phyloP scores from a whole-genome alignment of 2,888 invertebrate genomes.

The Clanis bilineata region DNA sequence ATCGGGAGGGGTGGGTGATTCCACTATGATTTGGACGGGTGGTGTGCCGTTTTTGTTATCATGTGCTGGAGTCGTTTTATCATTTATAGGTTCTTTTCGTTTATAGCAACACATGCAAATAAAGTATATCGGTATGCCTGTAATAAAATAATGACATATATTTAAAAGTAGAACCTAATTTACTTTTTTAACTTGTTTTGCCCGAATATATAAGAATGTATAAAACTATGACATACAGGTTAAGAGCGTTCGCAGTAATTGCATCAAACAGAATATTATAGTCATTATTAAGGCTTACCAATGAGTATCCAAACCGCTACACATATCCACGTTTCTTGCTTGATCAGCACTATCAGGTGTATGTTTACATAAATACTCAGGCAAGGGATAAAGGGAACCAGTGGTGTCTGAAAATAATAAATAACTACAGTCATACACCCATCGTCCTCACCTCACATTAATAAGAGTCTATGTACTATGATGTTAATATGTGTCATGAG shows the following conservation, averaged over 20 bases:
- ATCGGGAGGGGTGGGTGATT: slow-evolving; percentile 67
- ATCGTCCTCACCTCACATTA: too few relatives aligned
- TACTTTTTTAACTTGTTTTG: too few relatives aligned
- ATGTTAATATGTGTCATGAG: too few relatives aligned
- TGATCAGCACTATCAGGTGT: slow-evolving; percentile 92
- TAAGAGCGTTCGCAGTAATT: too few relatives aligned
- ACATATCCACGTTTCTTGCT: slow-evolving; percentile 90
- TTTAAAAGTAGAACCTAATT: too few relatives aligned
- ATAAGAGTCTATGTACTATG: too few relatives aligned
- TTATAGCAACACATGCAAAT: slow-evolving; percentile 60
- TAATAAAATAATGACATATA: slow-evolving; percentile 7
- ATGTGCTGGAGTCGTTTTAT: slow-evolving; percentile 41
- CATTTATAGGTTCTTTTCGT: slow-evolving; percentile 38
- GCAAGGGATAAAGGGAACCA: slow-evolving; percentile 91
- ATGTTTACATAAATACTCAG: slow-evolving; percentile 91
- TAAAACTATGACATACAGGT: too few relatives aligned
- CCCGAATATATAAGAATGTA: too few relatives aligned
- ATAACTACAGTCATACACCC: neutral
- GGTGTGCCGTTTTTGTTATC: slow-evolving; percentile 57
- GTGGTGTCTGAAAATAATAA: slow-evolving; percentile 85
- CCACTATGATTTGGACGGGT: slow-evolving; percentile 67
- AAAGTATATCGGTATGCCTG: slow-evolving; percentile 71
- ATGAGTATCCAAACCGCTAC: slow-evolving; percentile 90
- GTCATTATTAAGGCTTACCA: slow-evolving; percentile 77
- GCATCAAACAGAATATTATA: too few relatives aligned